These are phyloP conservation scores for Sabatieria punctata DNA, from an alignment of 2,888 invertebrate species.

Conservation along the genomic window DNA sequence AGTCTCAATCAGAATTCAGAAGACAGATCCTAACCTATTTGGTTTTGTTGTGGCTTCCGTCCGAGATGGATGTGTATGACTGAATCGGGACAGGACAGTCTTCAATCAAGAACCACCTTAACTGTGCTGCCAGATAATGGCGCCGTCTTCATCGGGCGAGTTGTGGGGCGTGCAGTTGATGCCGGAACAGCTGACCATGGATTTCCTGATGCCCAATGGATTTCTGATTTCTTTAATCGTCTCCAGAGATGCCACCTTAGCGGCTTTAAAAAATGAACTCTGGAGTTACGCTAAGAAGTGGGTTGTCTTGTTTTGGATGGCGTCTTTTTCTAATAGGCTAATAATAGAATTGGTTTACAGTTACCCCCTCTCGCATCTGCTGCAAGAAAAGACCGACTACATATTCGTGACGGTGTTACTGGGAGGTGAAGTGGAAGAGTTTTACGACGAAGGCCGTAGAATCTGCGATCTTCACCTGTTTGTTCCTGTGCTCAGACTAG, in stretches of 20 bases:
- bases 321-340: too few relatives aligned
- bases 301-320: too few relatives aligned
- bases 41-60: too few relatives aligned
- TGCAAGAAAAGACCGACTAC: constrained; percentile 36
- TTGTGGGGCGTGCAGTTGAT: constrained; percentile 42
- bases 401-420: constrained; percentile 42
- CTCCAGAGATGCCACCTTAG: constrained; percentile 7
- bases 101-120: too few relatives aligned
- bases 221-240: constrained; percentile 34
- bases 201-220: constrained; percentile 41
- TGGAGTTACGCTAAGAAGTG: constrained; percentile 39
- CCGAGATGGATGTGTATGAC: too few relatives aligned
- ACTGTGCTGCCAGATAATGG: too few relatives aligned
- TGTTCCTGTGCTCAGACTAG: constrained; percentile 40
- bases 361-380: constrained; percentile 34
- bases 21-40: too few relatives aligned
- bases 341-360: too few relatives aligned
- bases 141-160: constrained; percentile 38
- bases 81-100: too few relatives aligned
- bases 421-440: constrained; percentile 39
- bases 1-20: too few relatives aligned
- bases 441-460: constrained; percentile 41
- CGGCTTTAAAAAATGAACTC: constrained; percentile 26
- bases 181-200: constrained; percentile 39
- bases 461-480: constrained; percentile 42